Evolutionary conservation across 2,797 vertebrate genomes (phyloP).

Genomic region (Falco naumanni): DNA sequence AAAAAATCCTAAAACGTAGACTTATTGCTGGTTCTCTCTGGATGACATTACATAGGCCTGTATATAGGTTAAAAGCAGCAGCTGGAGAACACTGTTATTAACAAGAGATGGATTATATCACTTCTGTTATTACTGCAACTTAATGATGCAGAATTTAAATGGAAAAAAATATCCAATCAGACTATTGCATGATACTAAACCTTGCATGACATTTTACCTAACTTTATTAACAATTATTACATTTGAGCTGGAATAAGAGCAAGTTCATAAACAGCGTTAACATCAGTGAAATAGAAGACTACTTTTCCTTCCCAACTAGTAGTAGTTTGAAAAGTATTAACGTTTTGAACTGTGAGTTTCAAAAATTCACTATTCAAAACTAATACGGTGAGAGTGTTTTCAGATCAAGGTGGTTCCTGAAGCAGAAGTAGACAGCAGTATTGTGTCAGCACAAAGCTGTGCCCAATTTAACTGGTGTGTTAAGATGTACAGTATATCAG

Average conservation of each 20-base stretch:
- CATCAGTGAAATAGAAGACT: slow-evolving; percentile 45
- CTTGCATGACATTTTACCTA: neutral
- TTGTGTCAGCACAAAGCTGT: neutral
- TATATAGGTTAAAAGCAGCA: neutral
- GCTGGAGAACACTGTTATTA: neutral
- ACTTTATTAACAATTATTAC: neutral
- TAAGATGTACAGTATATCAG: neutral
- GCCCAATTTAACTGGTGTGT: neutral
- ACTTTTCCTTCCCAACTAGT: slow-evolving; percentile 42
- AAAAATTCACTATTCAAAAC: neutral
- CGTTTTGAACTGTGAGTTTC: neutral
- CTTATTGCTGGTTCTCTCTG: neutral
- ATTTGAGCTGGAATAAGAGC: slow-evolving; percentile 56
- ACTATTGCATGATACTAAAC: neutral
- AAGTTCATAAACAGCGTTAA: slow-evolving; percentile 60
- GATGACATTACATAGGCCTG: neutral
- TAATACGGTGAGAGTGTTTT: neutral
- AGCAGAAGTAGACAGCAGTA: neutral
- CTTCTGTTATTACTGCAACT: neutral
- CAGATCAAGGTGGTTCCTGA: neutral
- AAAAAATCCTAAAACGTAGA: neutral
- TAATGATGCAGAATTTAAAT: neutral
- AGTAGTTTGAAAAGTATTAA: slow-evolving; percentile 36
- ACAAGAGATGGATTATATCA: neutral
- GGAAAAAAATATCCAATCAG: neutral